A percentile compares a stretch with the other conserved stretches of the same genome.
phyloP scores from a whole-genome alignment of 2,113 vertebrate genomes.

The Aphyosemion australe region DNA sequence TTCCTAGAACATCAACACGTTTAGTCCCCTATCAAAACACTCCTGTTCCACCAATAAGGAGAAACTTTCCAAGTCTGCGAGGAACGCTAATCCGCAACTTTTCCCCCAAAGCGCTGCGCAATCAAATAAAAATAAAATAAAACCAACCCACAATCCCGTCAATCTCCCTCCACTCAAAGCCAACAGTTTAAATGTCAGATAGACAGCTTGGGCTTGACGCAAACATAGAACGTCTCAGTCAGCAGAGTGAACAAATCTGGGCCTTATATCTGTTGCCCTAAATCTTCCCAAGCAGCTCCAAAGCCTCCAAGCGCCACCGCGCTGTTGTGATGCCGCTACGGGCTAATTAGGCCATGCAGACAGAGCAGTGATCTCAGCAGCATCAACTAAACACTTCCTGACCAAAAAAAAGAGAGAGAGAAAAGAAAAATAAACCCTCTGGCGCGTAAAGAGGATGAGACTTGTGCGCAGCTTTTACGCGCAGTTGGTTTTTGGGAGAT shows the following conservation, averaged over 20 bases:
- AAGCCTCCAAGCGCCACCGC: conserved; percentile 49
- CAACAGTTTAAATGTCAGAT: conserved; percentile 41
- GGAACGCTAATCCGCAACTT: conserved; percentile 19
- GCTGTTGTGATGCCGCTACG: conserved; percentile 45
- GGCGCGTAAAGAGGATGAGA: conserved; percentile 12
- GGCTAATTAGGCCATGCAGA: conserved; percentile 66
- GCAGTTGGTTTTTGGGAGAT: conserved; percentile 33
- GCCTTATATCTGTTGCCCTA: conserved; percentile 30
- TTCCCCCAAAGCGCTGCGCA: conserved; percentile 1
- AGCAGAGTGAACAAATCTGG: too few species aligned
- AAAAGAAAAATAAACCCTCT: conserved; percentile 5
- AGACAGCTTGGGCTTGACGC: conserved; percentile 35
- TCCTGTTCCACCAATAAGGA: conserved; percentile 16
- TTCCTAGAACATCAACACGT: conserved; percentile 28
- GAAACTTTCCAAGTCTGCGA: conserved; percentile 8
- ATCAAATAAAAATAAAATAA: conserved; percentile 5
- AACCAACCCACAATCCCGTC: conserved; percentile 12
- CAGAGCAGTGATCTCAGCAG: conserved; percentile 55
- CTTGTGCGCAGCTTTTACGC: conserved; percentile 38
- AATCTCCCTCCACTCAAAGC: conserved; percentile 2
- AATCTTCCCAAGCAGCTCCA: conserved; percentile 47
- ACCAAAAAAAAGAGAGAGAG: conserved; percentile 41
- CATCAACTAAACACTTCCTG: conserved; percentile 51
- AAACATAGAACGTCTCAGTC: not conserved
- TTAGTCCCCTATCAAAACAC: conserved; percentile 38